These are phyloP conservation scores for Odocoileus virginianus DNA, from an alignment of 2,113 vertebrate species.

Conservation along the genomic window DNA sequence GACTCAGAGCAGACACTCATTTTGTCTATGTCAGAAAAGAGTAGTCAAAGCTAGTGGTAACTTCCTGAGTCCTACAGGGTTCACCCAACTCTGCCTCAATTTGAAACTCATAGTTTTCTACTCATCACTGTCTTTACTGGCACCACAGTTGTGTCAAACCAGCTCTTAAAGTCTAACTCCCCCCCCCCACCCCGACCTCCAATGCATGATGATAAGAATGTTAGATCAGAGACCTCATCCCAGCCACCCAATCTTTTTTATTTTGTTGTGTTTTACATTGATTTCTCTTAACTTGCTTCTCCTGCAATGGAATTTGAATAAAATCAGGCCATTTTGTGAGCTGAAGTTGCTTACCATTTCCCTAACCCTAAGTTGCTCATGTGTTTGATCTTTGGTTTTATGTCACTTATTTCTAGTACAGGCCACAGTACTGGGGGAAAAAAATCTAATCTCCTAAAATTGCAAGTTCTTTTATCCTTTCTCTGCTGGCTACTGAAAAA, in stretches of 20 bases:
- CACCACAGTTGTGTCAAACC: background rate
- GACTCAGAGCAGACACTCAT: background rate
- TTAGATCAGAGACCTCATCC: background rate
- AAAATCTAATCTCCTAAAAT: background rate
- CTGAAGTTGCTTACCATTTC: background rate
- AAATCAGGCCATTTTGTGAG: background rate
- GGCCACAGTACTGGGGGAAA: background rate
- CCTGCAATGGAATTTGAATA: background rate
- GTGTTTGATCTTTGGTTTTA: conserved; percentile 12
- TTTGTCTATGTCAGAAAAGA: background rate
- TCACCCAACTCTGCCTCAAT: background rate
- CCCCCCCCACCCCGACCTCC: background rate
- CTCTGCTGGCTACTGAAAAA: background rate
- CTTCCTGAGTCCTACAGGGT: background rate
- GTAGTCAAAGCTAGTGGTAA: background rate
- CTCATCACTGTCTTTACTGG: background rate
- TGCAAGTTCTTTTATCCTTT: conserved; percentile 25
- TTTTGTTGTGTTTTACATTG: background rate
- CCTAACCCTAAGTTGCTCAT: background rate
- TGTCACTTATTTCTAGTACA: background rate
- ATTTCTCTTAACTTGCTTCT: background rate
- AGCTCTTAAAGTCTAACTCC: background rate
- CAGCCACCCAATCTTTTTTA: background rate
- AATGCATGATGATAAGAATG: background rate
- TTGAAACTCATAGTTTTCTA: background rate